Evolutionary conservation across 1,140 invertebrate genomes (phyloP).

Genomic region (Zophobas morio): DNA sequence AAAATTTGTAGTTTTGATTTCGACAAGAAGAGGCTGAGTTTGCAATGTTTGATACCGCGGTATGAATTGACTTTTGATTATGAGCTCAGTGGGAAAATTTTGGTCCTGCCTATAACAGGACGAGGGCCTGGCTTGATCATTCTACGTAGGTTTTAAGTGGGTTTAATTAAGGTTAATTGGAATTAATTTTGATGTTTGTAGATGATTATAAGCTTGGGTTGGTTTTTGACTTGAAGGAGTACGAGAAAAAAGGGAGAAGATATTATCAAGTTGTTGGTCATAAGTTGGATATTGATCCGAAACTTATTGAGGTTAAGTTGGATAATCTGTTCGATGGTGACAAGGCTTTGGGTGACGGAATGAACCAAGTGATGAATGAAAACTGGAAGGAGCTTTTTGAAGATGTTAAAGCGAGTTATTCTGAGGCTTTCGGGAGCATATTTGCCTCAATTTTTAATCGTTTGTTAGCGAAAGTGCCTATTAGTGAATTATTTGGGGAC

Average conservation of each 20-base stretch:
- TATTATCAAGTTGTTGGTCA: conserved; percentile 7
- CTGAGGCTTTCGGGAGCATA: background rate
- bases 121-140: conserved; percentile 69
- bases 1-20: conserved; percentile 62
- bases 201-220: background rate
- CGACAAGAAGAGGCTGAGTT: conserved; percentile 59
- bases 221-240: conserved; percentile 41
- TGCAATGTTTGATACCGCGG: conserved; percentile 60
- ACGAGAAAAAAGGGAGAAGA: conserved; percentile 24
- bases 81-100: conserved; percentile 68
- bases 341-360: background rate
- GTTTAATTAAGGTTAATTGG: background rate
- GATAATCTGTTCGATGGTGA: conserved; percentile 38
- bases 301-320: background rate
- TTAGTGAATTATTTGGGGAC: background rate
- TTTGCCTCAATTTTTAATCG: background rate
- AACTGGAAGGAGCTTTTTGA: conserved; percentile 12
- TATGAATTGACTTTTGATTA: conserved; percentile 69
- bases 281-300: background rate
- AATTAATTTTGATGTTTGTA: background rate
- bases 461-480: conserved; percentile 13
- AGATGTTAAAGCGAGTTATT: conserved; percentile 15
- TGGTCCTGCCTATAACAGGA: conserved; percentile 72
- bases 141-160: conserved; percentile 63
- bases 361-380: conserved; percentile 10